A percentile compares a stretch with the other conserved stretches of the same genome.
These are phyloP conservation scores for Sula dactylatra DNA, from an alignment of 2,113 vertebrate species.

Conservation along the genomic window DNA sequence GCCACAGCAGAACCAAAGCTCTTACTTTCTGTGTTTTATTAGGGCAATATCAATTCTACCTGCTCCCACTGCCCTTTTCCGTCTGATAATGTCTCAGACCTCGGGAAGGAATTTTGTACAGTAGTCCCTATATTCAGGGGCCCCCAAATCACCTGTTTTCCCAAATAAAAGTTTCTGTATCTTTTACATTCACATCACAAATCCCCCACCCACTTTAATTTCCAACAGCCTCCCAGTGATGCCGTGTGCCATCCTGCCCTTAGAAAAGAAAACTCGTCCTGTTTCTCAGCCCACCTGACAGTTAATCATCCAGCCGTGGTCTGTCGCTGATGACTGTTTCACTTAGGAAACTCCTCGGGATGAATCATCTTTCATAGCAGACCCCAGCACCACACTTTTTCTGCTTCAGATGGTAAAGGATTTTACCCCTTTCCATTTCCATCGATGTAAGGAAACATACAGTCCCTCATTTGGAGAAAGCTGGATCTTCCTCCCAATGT, in stretches of 20 bases:
- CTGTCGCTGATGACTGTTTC: neutral
- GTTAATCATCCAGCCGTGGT: neutral
- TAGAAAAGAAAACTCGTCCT: neutral
- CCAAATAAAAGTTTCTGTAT: neutral
- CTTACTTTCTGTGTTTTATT: neutral
- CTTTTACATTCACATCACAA: neutral
- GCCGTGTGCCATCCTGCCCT: conserved; percentile 12
- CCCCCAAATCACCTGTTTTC: neutral
- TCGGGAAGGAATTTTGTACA: neutral
- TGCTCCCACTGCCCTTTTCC: neutral
- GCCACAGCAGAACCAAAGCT: neutral
- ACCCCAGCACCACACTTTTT: neutral
- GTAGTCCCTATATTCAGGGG: neutral
- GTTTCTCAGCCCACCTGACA: neutral
- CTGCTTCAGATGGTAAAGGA: neutral
- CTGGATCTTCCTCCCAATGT: neutral
- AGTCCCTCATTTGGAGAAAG: neutral
- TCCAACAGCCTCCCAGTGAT: neutral
- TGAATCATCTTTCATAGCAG: neutral
- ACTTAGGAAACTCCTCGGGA: neutral
- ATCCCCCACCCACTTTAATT: neutral
- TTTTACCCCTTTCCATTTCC: neutral
- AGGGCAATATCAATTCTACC: neutral
- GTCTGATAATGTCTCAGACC: neutral
- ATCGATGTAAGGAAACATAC: accelerated